Evolutionary conservation across 1,140 invertebrate species (phyloP), one percentile per base, ranked within the genome.

Genomic region (Macrostomum lignano): DNA sequence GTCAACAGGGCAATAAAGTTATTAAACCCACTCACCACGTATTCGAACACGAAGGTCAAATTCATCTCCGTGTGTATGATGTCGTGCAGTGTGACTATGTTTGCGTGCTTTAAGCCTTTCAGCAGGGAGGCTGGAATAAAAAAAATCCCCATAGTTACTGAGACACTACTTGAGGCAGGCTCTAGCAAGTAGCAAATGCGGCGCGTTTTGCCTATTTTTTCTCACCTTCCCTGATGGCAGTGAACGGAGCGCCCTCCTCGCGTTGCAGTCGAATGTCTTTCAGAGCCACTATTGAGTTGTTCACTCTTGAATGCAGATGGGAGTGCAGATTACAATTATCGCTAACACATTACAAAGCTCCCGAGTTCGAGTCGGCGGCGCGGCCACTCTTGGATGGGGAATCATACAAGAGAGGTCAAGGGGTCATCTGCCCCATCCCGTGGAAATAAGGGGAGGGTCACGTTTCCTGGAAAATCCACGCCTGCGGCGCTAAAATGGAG

Each of bases 31-130:
- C 73, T 71, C 58, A 79, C 75, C 62, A 94, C 79, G 67, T 78
- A 94, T 68, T 94, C 84, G 63, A 94, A 94, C 37, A 93, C 82
- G 60, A 94, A 91, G 13, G 82, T 91, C 39, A 94, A 68, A 29
- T 81, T 84, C 60, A 84, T 74, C 44, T 74, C 66, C 29, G 82
- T 91, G 59, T 91, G 82, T 43, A 93, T 77, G 47, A 94, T 93
- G 61, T 94, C 84, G 61, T 93, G 82, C 36, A 94, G 60, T 21
- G 78, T 91, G 21, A 94, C 82, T 46, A 94, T 91, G 62, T 93
- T 94, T 44, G 73, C 73, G 63, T 94, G 84, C 59, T 84, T 84
- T 45, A 94, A 67, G 61, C 86, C 79, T 65, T 84, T 84, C 32
- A 91, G 65, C 42, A 91, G 67, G 40, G 78, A 86, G 23, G 81